Percentiles rank a stretch among this genome's conserved stretches.
These are phyloP conservation scores for Heterochromis multidens DNA, from an alignment of 2,113 vertebrate genomes.

Conservation along the genomic window DNA sequence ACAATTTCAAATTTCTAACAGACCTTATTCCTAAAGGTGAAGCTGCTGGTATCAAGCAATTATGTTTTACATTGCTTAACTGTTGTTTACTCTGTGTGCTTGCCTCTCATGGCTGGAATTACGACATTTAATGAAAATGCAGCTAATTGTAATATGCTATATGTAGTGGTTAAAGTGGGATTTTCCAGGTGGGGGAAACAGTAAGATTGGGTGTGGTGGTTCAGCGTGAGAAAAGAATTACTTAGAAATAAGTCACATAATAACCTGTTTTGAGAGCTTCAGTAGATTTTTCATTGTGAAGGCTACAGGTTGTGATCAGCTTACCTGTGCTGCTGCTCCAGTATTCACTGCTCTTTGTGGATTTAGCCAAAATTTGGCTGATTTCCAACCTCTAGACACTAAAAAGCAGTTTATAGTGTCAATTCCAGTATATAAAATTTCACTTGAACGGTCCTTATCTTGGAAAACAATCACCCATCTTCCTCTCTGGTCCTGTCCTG, in stretches of 20 bases:
- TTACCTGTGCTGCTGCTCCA: no score
- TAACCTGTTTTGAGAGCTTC: neutral
- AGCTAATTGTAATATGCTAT: no score
- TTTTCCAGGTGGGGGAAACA: no score
- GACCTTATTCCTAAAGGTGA: neutral
- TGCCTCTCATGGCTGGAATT: no score
- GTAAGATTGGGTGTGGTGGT: neutral
- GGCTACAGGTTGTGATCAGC: no score
- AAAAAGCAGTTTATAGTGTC: neutral
- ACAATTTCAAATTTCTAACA: neutral
- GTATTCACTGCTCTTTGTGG: no score
- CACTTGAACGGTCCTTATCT: neutral
- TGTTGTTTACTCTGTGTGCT: no score
- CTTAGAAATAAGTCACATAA: rapidly evolving
- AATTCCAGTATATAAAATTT: neutral
- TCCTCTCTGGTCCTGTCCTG: neutral
- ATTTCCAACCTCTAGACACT: rapidly evolving
- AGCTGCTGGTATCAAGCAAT: neutral
- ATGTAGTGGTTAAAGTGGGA: no score
- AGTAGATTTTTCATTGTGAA: neutral
- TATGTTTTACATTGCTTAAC: neutral
- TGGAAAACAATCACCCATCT: neutral
- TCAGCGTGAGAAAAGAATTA: rapidly evolving
- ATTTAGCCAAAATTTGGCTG: no score
- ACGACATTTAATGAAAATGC: no score